phyloP scores from a whole-genome alignment of 2,113 vertebrate genomes.

The Oreochromis aureus region DNA sequence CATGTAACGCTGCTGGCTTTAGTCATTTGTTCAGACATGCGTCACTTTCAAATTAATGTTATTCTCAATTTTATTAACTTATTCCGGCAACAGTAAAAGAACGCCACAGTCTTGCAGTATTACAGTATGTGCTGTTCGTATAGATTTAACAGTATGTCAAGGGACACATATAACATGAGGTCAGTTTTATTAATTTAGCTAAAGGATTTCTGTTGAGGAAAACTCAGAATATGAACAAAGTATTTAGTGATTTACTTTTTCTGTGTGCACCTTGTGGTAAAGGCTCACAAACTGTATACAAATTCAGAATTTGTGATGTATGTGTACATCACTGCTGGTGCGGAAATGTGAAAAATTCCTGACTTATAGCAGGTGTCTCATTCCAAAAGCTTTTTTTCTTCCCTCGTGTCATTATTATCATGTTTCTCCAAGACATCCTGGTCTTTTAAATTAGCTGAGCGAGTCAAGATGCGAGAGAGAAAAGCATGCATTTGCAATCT shows the following conservation, averaged over 20 bases:
- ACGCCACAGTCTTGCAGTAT: not conserved
- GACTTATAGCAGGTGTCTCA: not conserved
- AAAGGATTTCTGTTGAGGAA: not conserved
- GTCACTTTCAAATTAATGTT: not conserved
- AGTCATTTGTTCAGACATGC: not conserved
- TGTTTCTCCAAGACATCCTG: not conserved
- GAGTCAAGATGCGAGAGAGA: not conserved
- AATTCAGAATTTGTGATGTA: not conserved
- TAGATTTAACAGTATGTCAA: not conserved
- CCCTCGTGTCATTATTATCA: fast-evolving
- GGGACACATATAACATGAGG: not conserved
- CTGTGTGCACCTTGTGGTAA: not conserved
- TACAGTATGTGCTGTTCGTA: not conserved
- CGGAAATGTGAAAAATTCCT: not conserved
- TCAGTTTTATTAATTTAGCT: not conserved
- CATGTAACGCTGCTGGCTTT: not conserved
- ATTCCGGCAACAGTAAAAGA: not conserved
- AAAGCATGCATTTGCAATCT: not conserved
- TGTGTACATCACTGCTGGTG: fast-evolving
- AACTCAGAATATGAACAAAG: not conserved
- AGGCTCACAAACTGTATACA: not conserved
- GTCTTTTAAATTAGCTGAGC: not conserved
- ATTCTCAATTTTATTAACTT: not conserved
- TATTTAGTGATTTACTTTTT: not conserved
- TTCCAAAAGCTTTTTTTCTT: not conserved